Percentiles rank a stretch among this genome's conserved stretches.
phyloP scores from a whole-genome alignment of 2,888 invertebrate genomes.

The Bruchidius siliquastri region DNA sequence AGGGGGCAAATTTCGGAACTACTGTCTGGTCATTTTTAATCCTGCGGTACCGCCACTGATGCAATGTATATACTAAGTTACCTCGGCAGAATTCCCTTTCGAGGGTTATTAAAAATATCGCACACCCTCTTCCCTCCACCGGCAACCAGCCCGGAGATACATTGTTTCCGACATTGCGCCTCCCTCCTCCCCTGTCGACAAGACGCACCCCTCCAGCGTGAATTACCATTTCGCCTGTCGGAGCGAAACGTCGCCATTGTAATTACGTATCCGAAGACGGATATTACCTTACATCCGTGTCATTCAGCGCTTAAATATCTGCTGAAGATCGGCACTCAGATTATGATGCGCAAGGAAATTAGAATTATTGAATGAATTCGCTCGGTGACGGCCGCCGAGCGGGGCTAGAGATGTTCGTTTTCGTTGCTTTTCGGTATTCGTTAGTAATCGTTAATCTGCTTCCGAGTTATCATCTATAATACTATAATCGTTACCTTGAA shows the following conservation, averaged over 20 bases:
- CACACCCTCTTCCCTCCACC: background rate
- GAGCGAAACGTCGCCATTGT: background rate
- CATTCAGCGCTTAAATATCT: conserved; percentile 17
- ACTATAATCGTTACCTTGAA: no score
- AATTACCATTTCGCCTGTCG: background rate
- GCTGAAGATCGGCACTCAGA: conserved; percentile 13
- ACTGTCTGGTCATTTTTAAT: no score
- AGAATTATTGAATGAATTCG: conserved; percentile 16
- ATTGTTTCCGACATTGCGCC: background rate
- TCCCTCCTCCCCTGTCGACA: background rate
- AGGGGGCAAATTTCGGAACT: no score
- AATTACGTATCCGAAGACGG: conserved; percentile 6
- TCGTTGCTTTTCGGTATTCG: no score
- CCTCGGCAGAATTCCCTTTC: no score
- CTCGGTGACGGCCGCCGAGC: background rate
- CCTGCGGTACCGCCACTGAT: no score
- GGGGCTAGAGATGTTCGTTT: no score
- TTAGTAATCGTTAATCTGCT: no score
- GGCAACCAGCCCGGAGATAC: background rate
- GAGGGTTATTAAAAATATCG: background rate
- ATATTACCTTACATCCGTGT: conserved; percentile 18
- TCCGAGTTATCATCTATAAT: no score
- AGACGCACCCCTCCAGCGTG: background rate
- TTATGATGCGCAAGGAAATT: conserved; percentile 15
- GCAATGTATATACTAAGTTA: no score